phyloP scores from a whole-genome alignment of 2,888 invertebrate genomes.

The Neuroscelio doddi region DNA sequence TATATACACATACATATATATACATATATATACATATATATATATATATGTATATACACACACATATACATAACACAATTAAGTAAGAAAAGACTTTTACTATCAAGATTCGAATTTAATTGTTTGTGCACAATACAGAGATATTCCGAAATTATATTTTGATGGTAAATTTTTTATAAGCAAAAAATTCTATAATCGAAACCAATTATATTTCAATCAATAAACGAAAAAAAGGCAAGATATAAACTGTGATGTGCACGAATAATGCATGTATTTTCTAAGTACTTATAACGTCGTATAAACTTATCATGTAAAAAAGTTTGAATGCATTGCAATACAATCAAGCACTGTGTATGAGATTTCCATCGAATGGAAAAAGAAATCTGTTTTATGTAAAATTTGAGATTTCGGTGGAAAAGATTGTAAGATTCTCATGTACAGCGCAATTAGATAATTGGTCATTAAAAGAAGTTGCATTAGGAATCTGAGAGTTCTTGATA shows the following conservation, averaged over 20 bases:
- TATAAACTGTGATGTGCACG: neutral
- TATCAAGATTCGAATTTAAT: slow-evolving; percentile 1
- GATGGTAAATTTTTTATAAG: too few species aligned
- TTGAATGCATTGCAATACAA: neutral
- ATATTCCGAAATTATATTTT: too few species aligned
- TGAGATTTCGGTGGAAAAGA: slow-evolving; percentile 1
- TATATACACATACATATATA: too few species aligned
- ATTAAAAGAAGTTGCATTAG: slow-evolving; percentile 48
- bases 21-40: neutral
- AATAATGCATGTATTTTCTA: neutral
- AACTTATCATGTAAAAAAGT: slow-evolving; percentile 3
- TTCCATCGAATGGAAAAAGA: slow-evolving; percentile 3
- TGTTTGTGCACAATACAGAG: neutral
- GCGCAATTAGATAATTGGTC: neutral
- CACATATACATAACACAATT: too few species aligned
- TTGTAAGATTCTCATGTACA: slow-evolving; percentile 12
- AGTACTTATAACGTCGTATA: slow-evolving; percentile 15
- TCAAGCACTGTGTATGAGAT: slow-evolving; percentile 20
- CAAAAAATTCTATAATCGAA: too few species aligned
- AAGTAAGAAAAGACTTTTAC: neutral
- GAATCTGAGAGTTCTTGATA: slow-evolving; percentile 85
- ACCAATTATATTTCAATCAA: too few species aligned
- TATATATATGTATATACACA: slow-evolving; percentile 5
- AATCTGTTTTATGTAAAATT: slow-evolving; percentile 2
- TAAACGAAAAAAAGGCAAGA: neutral